Percentiles rank a stretch among this genome's conserved stretches.
Conservation (phyloP, 2,113 vertebrate species). For the Corythoichthys haematopterus region DNA sequence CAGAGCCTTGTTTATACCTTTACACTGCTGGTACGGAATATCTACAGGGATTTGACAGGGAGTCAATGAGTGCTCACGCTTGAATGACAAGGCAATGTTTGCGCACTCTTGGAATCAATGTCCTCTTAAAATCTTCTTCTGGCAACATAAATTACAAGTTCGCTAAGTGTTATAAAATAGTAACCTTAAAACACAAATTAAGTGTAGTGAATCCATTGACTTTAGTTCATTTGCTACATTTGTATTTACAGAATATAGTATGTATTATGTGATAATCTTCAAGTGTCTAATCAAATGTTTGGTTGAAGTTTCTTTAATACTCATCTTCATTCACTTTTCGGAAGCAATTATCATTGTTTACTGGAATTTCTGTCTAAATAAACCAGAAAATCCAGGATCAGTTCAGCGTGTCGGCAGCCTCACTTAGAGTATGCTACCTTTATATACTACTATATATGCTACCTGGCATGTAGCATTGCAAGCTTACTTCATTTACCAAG, state of each 20-base stretch:
- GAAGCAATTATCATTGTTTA: no score
- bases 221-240: background rate
- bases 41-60: conserved; percentile 35
- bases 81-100: background rate
- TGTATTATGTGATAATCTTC: background rate
- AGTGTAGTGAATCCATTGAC: background rate
- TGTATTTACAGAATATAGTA: background rate
- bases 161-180: conserved; percentile 45
- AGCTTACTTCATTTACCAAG: no score
- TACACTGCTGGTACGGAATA: conserved; percentile 30
- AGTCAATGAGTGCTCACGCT: conserved; percentile 15
- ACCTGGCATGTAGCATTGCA: no score
- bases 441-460: no score
- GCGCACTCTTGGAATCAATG: conserved; percentile 10
- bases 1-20: conserved; percentile 23
- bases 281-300: background rate
- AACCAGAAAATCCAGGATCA: no score
- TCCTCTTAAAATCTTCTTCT: conserved; percentile 18
- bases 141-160: conserved; percentile 24
- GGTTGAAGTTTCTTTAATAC: background rate
- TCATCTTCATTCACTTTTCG: background rate
- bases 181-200: conserved; percentile 29
- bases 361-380: no score
- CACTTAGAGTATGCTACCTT: no score
- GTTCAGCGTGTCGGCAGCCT: no score